Conservation (phyloP, 2,113 vertebrate genomes). For the Ellobius talpinus region DNA sequence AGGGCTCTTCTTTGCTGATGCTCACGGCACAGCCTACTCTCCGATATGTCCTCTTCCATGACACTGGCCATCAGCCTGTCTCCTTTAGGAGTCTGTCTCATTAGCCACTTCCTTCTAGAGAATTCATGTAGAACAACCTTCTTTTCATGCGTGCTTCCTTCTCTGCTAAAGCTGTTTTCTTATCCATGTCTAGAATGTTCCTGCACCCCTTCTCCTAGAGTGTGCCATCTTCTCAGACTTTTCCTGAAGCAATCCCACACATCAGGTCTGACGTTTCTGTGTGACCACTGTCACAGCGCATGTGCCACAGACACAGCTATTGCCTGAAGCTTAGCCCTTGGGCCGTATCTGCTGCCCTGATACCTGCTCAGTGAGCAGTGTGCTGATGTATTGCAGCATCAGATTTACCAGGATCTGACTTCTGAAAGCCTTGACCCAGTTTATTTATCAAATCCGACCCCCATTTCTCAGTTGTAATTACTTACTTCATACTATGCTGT, state of each 20-base stretch:
- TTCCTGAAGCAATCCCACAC: not conserved
- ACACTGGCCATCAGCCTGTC: not conserved
- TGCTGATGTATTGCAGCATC: not conserved
- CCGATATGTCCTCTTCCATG: rapidly evolving
- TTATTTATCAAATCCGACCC: not conserved
- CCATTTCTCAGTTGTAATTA: not conserved
- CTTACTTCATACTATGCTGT: not conserved
- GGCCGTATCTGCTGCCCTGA: not conserved
- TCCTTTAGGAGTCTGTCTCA: not conserved
- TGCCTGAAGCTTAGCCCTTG: not conserved
- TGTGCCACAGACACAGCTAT: not conserved
- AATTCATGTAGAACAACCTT: too few relatives aligned
- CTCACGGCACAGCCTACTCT: not conserved
- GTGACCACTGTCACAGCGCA: not conserved
- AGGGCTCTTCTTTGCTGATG: not conserved
- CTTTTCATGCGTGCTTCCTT: not conserved
- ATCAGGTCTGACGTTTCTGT: not conserved
- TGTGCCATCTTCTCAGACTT: not conserved
- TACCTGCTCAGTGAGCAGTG: not conserved
- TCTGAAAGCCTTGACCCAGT: not conserved
- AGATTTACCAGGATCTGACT: not conserved
- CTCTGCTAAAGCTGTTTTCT: not conserved
- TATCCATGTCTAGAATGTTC: not conserved
- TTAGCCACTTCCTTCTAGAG: not conserved
- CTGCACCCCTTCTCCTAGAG: not conserved